Conservation (phyloP, 2,113 vertebrate genomes). For the Poicephalus meyeri region DNA sequence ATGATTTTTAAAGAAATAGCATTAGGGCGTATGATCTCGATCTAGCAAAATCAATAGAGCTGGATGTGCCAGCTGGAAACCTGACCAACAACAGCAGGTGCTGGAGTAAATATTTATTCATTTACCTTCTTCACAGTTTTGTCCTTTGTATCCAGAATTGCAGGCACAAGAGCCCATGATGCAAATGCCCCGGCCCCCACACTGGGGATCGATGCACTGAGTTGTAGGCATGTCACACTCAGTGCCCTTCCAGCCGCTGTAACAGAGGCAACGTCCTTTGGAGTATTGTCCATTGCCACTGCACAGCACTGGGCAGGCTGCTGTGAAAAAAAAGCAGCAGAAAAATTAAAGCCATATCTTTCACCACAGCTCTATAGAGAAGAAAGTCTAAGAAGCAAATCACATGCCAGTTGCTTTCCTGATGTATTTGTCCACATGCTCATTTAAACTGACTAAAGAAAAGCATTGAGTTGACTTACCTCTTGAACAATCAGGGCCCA, state of each 20-base stretch:
- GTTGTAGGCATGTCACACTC: conserved; percentile 91
- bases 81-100: background rate
- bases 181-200: conserved; percentile 91
- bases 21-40: background rate
- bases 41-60: background rate
- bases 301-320: conserved; percentile 93
- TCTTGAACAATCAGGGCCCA: conserved; percentile 96
- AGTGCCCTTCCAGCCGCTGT: conserved; percentile 96
- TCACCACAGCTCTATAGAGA: background rate
- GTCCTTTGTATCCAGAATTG: conserved; percentile 93
- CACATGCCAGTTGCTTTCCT: background rate
- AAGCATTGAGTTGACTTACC: conserved; percentile 75
- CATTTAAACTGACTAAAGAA: background rate
- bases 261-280: conserved; percentile 95
- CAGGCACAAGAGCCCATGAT: conserved; percentile 92
- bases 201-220: conserved; percentile 92
- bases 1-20: background rate
- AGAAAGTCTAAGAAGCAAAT: background rate
- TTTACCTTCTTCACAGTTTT: conserved; percentile 94
- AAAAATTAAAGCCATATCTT: conserved; percentile 3
- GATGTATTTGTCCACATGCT: background rate
- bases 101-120: conserved; percentile 8
- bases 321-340: conserved; percentile 75
- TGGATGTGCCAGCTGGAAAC: background rate
- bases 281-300: conserved; percentile 97